phyloP scores from a whole-genome alignment of 2,888 invertebrate species.

The Andricus quercusramuli region DNA sequence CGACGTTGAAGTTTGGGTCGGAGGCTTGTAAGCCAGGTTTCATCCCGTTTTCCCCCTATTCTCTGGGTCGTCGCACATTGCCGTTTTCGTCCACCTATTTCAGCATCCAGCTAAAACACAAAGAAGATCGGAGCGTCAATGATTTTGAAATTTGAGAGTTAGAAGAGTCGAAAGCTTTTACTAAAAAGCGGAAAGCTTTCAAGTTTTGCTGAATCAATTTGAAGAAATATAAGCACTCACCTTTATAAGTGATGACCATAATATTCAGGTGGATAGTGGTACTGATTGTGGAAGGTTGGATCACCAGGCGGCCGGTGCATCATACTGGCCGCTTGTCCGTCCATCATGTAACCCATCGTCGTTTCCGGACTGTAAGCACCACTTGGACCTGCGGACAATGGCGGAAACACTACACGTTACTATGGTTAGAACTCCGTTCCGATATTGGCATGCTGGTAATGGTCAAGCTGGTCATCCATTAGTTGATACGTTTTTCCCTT shows the following conservation, averaged over 20 bases:
- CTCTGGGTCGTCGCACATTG: conserved; percentile 48
- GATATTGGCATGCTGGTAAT: conserved; percentile 70
- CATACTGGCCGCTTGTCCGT: conserved; percentile 94
- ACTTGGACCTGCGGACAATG: conserved; percentile 94
- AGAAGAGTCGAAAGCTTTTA: no score
- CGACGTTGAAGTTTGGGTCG: conserved; percentile 42
- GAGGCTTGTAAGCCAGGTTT: conserved; percentile 52
- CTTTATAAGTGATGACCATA: conserved; percentile 95
- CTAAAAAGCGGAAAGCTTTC: no score
- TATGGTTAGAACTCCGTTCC: conserved; percentile 82
- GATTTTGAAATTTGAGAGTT: no score
- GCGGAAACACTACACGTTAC: conserved; percentile 90
- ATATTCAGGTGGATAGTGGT: conserved; percentile 95
- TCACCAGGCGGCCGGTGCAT: conserved; percentile 97
- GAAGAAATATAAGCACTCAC: conserved; percentile 59
- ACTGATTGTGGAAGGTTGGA: conserved; percentile 96
- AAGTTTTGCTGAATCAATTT: neutral
- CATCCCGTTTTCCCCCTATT: conserved; percentile 46
- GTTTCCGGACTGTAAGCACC: conserved; percentile 98
- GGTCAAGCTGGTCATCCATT: conserved; percentile 67
- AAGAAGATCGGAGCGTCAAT: neutral
- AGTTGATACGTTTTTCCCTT: conserved; percentile 39
- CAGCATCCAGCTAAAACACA: conserved; percentile 65
- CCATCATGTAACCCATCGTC: conserved; percentile 98
- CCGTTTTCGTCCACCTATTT: conserved; percentile 54